Base-by-base conservation (phyloP, 2,113 vertebrate species). In the Suricata suricatta region DNA sequence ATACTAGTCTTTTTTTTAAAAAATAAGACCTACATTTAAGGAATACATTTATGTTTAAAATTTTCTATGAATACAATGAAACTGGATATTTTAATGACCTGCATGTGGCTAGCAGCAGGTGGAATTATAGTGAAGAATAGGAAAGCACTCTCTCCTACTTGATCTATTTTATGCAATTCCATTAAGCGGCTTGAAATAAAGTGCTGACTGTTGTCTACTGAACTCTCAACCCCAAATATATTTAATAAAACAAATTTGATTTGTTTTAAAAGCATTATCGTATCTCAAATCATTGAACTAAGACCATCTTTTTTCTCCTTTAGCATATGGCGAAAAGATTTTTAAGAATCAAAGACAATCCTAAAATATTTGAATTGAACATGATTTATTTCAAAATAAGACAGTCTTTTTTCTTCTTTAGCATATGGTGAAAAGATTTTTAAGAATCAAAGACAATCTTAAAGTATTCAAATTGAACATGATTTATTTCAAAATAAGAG, bases 141-240 rank as follows among this genome's bases (percentile, higher is more conserved):
- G 38, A 92, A 96, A 96, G 86, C 71, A 54, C 47, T 95, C 89
- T 96, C 93, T 66, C 64, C 88, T 96, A 93, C 66, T 95, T 47
- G 25, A 52, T 87, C 80, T 92, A 83, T 88, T 92, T 93, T 80
- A 87, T 82, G 47, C 41, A 96, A 41, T 97, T 95, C 81, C 79
- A 96, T 91, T 96, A 95, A 90, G 80, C 1, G 44, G 72, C 89
- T 80, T 52, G 93, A 97, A 96, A 97, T 97, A 96, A 98, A 98
- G 95, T 97, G 66, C 60, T 96, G 93, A 90, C 84, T 96, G 87
- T 77, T 98, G 88, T 84, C 74, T 93, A 84, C 60, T 87, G 64
- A 96, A 95, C 95, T 97, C 86, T 95, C 88, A 94, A 52, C 33
- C 35, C 35, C 44, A 80, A 95, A 88, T 82, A 95, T 81, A 95